Percentiles rank a stretch among this genome's conserved stretches.
phyloP scores from a whole-genome alignment of 2,797 vertebrate species.

The Pteronotus mesoamericanus region DNA sequence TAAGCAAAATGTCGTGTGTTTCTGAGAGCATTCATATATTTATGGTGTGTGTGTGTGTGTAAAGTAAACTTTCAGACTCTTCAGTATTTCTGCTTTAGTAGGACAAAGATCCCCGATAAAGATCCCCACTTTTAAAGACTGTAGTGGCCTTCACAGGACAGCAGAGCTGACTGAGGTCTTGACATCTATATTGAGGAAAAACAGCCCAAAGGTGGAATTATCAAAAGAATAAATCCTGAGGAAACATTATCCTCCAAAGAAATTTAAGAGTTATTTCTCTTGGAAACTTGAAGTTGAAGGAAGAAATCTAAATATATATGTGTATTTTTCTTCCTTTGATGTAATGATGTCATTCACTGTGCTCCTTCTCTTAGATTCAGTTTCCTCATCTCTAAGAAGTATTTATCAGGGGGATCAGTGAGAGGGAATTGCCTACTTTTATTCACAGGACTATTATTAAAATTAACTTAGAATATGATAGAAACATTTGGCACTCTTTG shows the following conservation, averaged over 20 bases:
- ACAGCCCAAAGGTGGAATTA: not conserved
- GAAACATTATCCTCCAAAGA: not conserved
- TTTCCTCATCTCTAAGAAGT: not conserved
- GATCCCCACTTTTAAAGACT: not conserved
- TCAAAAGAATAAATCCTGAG: not conserved
- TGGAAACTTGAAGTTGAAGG: not conserved
- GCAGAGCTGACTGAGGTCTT: not conserved
- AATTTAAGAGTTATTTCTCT: not conserved
- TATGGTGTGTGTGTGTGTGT: not conserved
- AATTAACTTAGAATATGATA: not conserved
- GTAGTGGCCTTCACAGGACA: rapidly evolving
- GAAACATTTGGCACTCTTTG: not conserved
- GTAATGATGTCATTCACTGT: not conserved
- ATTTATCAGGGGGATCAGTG: not conserved
- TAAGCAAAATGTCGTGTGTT: not conserved
- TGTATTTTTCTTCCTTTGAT: not conserved
- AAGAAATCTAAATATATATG: not conserved
- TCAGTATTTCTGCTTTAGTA: not conserved
- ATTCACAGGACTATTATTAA: not conserved
- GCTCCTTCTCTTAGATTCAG: not conserved
- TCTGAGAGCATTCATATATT: not conserved
- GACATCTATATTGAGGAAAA: not conserved
- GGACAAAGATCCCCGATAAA: not conserved
- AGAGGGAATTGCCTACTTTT: not conserved
- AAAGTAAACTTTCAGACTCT: not conserved